These are phyloP conservation scores for Battus philenor DNA, from an alignment of 1,140 invertebrate species.

Conservation along the genomic window DNA sequence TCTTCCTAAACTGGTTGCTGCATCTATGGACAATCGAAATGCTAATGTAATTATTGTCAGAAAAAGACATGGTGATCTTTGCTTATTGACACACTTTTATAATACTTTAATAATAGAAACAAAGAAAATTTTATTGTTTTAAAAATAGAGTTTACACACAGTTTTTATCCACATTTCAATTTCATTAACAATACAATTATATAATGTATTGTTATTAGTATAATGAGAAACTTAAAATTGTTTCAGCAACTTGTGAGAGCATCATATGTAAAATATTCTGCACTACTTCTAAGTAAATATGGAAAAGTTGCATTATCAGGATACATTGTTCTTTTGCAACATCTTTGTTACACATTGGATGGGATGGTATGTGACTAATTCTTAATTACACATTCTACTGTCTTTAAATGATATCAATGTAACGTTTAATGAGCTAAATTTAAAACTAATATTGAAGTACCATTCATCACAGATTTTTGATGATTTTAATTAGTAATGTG, in stretches of 20 bases:
- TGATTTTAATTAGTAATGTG: no score
- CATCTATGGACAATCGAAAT: constrained; percentile 42
- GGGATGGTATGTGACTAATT: constrained; percentile 41
- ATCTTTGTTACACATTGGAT: constrained; percentile 50
- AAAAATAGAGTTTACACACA: no score
- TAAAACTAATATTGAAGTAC: not conserved
- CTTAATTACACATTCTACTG: not conserved
- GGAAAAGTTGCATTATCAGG: constrained; percentile 47
- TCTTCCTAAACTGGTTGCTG: constrained; percentile 50
- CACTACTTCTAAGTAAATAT: constrained; percentile 52
- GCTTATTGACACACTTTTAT: not conserved
- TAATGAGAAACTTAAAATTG: not conserved
- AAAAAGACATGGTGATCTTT: not conserved
- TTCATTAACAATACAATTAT: no score
- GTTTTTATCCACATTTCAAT: no score
- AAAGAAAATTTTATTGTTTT: no score
- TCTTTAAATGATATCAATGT: not conserved
- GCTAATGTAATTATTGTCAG: constrained; percentile 41
- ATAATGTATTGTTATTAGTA: no score
- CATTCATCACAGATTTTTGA: not conserved
- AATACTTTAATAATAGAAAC: no score
- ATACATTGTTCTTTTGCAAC: constrained; percentile 46
- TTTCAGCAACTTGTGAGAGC: constrained; percentile 55
- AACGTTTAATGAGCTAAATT: not conserved
- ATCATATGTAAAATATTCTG: constrained; percentile 59